Percentiles rank a stretch among this genome's conserved stretches.
Evolutionary conservation across 2,888 invertebrate species (phyloP).

Genomic region (Liposcelis brunnea): DNA sequence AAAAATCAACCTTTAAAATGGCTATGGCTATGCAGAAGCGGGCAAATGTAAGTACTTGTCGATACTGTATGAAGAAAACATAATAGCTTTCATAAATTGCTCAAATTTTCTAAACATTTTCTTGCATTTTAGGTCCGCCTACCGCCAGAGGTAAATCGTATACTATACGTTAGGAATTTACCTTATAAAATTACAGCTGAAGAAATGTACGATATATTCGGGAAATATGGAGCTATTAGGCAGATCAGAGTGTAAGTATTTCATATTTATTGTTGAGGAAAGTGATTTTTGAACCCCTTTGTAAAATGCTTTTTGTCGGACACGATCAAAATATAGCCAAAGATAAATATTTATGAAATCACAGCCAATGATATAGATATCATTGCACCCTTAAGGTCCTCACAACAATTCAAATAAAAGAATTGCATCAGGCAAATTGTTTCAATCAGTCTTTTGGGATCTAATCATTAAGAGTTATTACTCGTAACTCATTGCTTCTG

Average conservation of each 20-base stretch:
- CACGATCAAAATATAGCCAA: neutral
- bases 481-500: too few relatives aligned
- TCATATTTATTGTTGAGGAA: slow-evolving; percentile 1
- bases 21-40: slow-evolving; percentile 6
- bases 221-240: slow-evolving; percentile 97
- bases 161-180: slow-evolving; percentile 88
- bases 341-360: too few relatives aligned
- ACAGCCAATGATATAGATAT: too few relatives aligned
- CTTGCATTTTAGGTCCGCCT: slow-evolving; percentile 63
- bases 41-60: slow-evolving; percentile 1
- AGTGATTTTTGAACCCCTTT: too few relatives aligned
- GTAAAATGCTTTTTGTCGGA: neutral
- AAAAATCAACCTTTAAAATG: too few relatives aligned
- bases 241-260: slow-evolving; percentile 88
- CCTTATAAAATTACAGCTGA: slow-evolving; percentile 99
- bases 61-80: too few relatives aligned
- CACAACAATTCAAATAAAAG: too few relatives aligned
- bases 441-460: too few relatives aligned
- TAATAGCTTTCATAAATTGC: too few relatives aligned
- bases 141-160: slow-evolving; percentile 96
- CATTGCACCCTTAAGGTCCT: too few relatives aligned
- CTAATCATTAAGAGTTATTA: too few relatives aligned
- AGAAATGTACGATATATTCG: slow-evolving; percentile 99
- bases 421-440: too few relatives aligned
- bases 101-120: neutral